These are phyloP conservation scores for Caranx melampygus DNA, from an alignment of 2,113 vertebrate genomes.

Conservation along the genomic window DNA sequence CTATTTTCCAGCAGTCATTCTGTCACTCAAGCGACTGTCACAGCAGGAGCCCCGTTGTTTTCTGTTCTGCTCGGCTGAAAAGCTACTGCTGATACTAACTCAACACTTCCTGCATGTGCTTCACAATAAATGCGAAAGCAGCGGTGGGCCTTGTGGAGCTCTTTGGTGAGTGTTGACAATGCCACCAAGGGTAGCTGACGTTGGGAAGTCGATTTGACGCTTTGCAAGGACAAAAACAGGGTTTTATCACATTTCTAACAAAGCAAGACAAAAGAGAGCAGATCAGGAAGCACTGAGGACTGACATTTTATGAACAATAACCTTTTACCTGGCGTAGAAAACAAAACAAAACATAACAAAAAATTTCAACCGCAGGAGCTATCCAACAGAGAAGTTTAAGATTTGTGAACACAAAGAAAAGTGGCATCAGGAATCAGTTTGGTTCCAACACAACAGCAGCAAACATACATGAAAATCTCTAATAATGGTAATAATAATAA, in stretches of 20 bases:
- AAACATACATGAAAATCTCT: not conserved
- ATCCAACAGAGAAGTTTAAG: not conserved
- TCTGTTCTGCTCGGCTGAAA: constrained; percentile 61
- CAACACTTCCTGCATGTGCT: constrained; percentile 41
- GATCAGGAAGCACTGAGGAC: not conserved
- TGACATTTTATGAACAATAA: constrained; percentile 4
- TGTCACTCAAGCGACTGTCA: constrained; percentile 56
- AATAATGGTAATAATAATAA: not conserved
- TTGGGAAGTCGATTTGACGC: constrained; percentile 19
- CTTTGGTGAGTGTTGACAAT: constrained; percentile 37
- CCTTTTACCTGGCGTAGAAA: not conserved
- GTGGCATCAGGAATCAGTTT: too few species aligned
- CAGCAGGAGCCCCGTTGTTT: constrained; percentile 52
- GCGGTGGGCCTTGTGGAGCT: constrained; percentile 17
- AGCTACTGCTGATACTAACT: constrained; percentile 54
- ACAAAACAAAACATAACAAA: not conserved
- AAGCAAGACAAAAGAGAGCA: not conserved
- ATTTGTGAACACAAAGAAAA: not conserved
- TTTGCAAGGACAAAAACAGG: constrained; percentile 5
- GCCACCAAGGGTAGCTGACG: constrained; percentile 22
- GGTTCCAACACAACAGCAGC: too few species aligned
- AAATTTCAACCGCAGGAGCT: not conserved
- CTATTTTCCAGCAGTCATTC: constrained; percentile 54
- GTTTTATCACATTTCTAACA: constrained; percentile 5
- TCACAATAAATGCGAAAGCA: constrained; percentile 46